Evolutionary conservation across 2,888 invertebrate genomes (phyloP).

Genomic region (Scrobipalpa costella): DNA sequence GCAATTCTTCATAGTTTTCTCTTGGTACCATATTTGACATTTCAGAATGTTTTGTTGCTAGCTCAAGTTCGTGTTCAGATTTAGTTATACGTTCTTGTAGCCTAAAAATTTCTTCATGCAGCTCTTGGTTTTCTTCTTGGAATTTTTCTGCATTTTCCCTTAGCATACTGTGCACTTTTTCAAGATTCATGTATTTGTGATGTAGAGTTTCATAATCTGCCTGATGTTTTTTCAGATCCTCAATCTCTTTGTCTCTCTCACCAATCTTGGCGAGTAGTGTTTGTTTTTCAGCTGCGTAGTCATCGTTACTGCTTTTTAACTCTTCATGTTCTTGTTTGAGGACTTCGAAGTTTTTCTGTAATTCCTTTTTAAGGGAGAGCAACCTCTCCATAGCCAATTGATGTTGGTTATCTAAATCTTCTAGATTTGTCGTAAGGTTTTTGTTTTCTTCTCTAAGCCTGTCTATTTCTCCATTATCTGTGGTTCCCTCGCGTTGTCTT

Average conservation of each 20-base stretch:
- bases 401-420: conserved; percentile 88
- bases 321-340: conserved; percentile 74
- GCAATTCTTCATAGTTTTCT: conserved; percentile 61
- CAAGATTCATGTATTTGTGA: conserved; percentile 75
- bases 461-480: conserved; percentile 65
- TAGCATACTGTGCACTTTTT: conserved; percentile 66
- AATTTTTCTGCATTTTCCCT: conserved; percentile 76
- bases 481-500: conserved; percentile 54
- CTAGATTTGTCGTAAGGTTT: conserved; percentile 81
- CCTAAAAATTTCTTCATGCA: conserved; percentile 76
- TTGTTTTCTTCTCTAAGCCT: conserved; percentile 81
- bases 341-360: conserved; percentile 76
- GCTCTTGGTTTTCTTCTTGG: conserved; percentile 78
- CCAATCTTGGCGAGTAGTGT: conserved; percentile 65
- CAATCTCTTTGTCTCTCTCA: conserved; percentile 70
- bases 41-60: conserved; percentile 54
- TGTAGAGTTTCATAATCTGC: conserved; percentile 66
- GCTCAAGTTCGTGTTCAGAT: conserved; percentile 71
- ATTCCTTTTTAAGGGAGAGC: conserved; percentile 75
- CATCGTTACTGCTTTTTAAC: conserved; percentile 68
- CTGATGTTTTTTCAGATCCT: conserved; percentile 46
- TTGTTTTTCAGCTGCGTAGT: conserved; percentile 69
- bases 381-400: conserved; percentile 84
- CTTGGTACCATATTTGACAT: conserved; percentile 58
- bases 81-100: conserved; percentile 73